Evolutionary conservation across 2,888 invertebrate genomes (phyloP), one percentile per base, ranked within the genome.

Genomic region (Dastarcus helophoroides): DNA sequence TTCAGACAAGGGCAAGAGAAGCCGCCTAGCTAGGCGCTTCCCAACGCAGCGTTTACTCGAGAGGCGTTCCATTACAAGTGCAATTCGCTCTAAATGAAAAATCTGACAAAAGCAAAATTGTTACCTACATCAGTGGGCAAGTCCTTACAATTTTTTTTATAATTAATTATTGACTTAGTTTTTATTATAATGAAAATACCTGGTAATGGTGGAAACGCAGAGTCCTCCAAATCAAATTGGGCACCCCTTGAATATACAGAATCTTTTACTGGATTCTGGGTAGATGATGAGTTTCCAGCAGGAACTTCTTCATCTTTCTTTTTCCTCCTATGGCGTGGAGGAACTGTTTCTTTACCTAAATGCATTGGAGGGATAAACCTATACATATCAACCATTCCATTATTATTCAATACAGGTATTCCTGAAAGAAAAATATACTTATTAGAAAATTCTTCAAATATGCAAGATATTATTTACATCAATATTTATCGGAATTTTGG

Each of bases 171-270:
- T n/a, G n/a, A n/a, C n/a, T n/a, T n/a, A n/a, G n/a, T n/a, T n/a
- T n/a, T n/a, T n/a, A n/a, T n/a, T n/a, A n/a, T n/a, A n/a, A n/a
- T n/a, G n/a, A n/a, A n/a, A n/a, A n/a, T 63, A 53, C 81, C 80
- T 37, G 83, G 83, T 52, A 84, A 66, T 35, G 84, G 84, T 40
- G 84, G 84, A 58, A 84, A 84, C 31, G 82, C 79, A 30, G 77
- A 71, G 35, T 79, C 78, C 59, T 80, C 81, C 46, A 84, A 66
- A 60, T 84, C 83, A 61, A 84, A 84, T 53, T 79, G 75, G 22
- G 72, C 69, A 36, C 71, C 66, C 56, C 63, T 56, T 36, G 58
- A 58, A 47, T 56, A 41, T 4, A 39, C 38, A 2, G 39, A 22
- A 29, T 41, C 46, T 22, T 33, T 43, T 27, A 39, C 41, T 36